These are phyloP conservation scores for Drosophila subsilvestris DNA, from an alignment of 2,888 invertebrate genomes.

Conservation along the genomic window DNA sequence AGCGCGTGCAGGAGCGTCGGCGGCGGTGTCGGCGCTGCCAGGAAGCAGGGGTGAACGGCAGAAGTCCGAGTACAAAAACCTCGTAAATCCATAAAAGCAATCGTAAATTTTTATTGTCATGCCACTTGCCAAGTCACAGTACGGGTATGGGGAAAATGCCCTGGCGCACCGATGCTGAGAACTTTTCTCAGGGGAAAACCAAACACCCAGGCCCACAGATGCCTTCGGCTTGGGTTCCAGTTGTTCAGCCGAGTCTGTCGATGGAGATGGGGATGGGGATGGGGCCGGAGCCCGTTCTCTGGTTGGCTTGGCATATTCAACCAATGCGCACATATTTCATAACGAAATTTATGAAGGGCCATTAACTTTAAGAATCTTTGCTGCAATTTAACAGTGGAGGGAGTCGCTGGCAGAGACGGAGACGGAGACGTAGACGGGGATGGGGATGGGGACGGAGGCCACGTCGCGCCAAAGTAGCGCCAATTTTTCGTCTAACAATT, in stretches of 20 bases:
- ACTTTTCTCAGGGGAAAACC: slow-evolving; percentile 79
- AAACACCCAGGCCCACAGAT: slow-evolving; percentile 31
- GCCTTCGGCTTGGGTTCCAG: slow-evolving; percentile 39
- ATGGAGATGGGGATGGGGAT: slow-evolving; percentile 8
- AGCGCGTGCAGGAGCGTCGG: slow-evolving; percentile 50
- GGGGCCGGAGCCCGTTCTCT: slow-evolving; percentile 4
- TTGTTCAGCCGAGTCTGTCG: slow-evolving; percentile 33
- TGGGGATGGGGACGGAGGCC: slow-evolving; percentile 24
- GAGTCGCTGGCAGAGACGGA: background rate
- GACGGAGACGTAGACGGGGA: background rate
- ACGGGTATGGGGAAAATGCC: slow-evolving; percentile 35
- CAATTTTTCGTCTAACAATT: slow-evolving; percentile 81
- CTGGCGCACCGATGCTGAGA: slow-evolving; percentile 54
- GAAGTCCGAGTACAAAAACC: slow-evolving; percentile 57
- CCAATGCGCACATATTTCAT: slow-evolving; percentile 79
- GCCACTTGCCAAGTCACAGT: slow-evolving; percentile 65
- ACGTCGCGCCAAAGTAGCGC: slow-evolving; percentile 72
- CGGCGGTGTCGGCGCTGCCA: background rate
- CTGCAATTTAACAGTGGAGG: slow-evolving; percentile 67
- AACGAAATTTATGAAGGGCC: slow-evolving; percentile 81
- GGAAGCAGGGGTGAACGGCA: slow-evolving; percentile 23
- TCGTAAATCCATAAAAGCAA: slow-evolving; percentile 80
- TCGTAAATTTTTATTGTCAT: slow-evolving; percentile 79
- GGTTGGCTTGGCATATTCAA: slow-evolving; percentile 70
- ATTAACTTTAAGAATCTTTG: slow-evolving; percentile 81